Evolutionary conservation across 2,113 vertebrate species (phyloP).

Genomic region (Toxostoma redivivum): DNA sequence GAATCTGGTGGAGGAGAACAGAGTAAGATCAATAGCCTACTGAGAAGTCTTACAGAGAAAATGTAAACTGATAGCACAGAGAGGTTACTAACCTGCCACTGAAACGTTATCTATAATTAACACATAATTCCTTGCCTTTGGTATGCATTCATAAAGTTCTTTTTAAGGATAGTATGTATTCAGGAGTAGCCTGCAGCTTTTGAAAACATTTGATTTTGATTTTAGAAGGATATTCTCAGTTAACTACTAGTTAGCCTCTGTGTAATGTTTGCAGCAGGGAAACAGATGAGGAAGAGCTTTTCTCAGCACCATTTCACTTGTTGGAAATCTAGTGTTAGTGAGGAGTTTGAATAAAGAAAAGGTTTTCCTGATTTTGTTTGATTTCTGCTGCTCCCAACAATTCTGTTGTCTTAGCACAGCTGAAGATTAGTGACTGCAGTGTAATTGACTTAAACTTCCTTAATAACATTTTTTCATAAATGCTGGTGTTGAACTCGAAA

Average conservation of each 20-base stretch:
- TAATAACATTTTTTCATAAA: not conserved
- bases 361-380: not conserved
- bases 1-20: not conserved
- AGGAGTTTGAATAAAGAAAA: not conserved
- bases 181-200: not conserved
- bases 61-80: not conserved
- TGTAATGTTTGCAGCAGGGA: not conserved
- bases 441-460: not conserved
- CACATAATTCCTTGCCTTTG: not conserved
- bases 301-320: not conserved
- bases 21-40: not conserved
- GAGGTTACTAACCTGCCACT: not conserved
- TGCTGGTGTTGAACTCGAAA: not conserved
- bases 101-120: not conserved
- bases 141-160: not conserved
- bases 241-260: not conserved
- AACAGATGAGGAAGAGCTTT: not conserved
- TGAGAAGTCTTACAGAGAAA: not conserved
- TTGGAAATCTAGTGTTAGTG: not conserved
- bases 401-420: not conserved
- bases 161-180: not conserved
- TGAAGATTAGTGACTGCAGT: not conserved
- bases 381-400: not conserved
- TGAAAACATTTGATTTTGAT: not conserved
- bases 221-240: not conserved